These are phyloP conservation scores for Tolypeutes matacus DNA, from an alignment of 2,797 vertebrate species.

Conservation along the genomic window DNA sequence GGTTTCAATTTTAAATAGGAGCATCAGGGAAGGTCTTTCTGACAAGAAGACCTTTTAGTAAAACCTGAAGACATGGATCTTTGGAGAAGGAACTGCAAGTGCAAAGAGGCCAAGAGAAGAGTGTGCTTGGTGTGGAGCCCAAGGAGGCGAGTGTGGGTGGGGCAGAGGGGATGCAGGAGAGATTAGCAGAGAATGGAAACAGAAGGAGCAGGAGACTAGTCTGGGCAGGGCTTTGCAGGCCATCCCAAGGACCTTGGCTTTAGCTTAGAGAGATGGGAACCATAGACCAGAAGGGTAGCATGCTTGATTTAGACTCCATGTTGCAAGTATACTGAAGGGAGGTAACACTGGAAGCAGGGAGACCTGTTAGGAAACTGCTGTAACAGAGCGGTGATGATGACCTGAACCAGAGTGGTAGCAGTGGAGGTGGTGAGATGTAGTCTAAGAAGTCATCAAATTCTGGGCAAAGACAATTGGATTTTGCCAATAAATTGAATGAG, in stretches of 20 bases:
- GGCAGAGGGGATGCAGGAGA: neutral
- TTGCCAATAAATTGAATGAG: neutral
- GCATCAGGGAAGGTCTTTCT: neutral
- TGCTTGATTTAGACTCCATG: neutral
- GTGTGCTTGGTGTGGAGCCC: neutral
- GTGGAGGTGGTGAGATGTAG: neutral
- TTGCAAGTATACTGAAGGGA: neutral
- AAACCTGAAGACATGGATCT: neutral
- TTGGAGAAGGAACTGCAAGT: neutral
- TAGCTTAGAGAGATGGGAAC: neutral
- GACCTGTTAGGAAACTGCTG: neutral
- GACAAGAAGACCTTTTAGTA: neutral
- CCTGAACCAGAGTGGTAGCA: neutral
- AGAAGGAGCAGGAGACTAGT: neutral
- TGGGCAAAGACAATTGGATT: neutral
- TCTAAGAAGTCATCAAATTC: neutral
- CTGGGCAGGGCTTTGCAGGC: neutral
- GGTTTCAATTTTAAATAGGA: neutral
- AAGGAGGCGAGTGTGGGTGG: neutral
- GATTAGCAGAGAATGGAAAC: neutral
- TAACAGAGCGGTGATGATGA: neutral
- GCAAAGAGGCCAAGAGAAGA: neutral
- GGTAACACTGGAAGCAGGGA: accelerated
- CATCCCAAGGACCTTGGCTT: neutral
- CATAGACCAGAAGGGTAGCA: neutral